Evolutionary conservation across 2,888 invertebrate genomes (phyloP), one percentile per base, ranked within the genome.

Genomic region (Drosophila imparisetae): DNA sequence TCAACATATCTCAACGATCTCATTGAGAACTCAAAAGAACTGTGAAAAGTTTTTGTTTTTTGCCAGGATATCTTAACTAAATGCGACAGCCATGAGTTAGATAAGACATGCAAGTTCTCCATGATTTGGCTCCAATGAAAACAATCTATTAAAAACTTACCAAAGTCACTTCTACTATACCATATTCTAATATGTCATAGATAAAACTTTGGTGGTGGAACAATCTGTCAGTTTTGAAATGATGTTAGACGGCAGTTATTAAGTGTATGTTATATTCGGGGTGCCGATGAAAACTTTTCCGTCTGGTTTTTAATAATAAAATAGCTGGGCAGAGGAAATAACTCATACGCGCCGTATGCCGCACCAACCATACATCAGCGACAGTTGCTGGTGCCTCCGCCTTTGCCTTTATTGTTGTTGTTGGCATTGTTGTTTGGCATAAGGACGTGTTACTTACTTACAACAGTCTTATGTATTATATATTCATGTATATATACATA

Each of bases 341-440:
- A 85, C 85, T 86, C 85, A 86, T 86, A 86, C 89, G 84, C 85
- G 88, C 85, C 89, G 85, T 86, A 86, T 83, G 89, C 86, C 89
- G 80, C 82, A 81, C 68, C 81, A 74, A 75, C 84, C 86, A 80
- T 86, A 86, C 86, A 88, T 86, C 89, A 86, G 82, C 83, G 67
- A 74, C 83, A 82, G 83, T 66, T 66, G 48, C 24, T 24, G 69
- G 21, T 48, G 61, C 32, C 27, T 40, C 40, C 54, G 67, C 48
- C 48, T 63, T 50, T 71, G 75, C 42, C 45, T 21, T 3, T 62
- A 60, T 6, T 65, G 69, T 36, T 73, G 63, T 55, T 49, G 53
- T 29, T 66, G 66, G 30, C 60, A 52, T 36, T 36, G 53, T 61
- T 72, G 29, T 65, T 65, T 72, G 77, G 70, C 69, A 64, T 86